These are phyloP conservation scores for Cheirogaleus major DNA, from an alignment of 2,797 vertebrate species.

Conservation along the genomic window DNA sequence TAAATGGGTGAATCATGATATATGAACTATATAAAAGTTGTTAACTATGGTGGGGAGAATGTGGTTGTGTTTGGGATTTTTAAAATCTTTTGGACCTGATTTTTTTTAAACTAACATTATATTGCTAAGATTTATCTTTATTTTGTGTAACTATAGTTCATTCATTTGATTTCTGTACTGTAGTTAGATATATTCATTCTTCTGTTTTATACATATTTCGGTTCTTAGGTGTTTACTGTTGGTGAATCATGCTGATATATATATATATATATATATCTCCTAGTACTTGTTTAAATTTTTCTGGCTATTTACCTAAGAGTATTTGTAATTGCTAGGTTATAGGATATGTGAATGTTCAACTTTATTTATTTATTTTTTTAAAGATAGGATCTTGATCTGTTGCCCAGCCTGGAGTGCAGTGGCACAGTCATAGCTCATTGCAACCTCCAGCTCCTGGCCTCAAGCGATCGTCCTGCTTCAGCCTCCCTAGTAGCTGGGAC, in stretches of 20 bases:
- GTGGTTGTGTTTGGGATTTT: background rate
- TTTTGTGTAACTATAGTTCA: background rate
- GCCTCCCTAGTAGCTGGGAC: background rate
- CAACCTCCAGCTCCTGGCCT: background rate
- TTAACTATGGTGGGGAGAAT: background rate
- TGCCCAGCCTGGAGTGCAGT: background rate
- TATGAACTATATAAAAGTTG: background rate
- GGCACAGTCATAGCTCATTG: background rate
- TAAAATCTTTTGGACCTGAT: background rate
- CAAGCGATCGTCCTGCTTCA: too few species aligned
- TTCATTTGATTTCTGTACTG: background rate
- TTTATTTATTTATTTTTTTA: background rate
- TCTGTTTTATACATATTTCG: background rate
- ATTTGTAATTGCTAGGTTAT: background rate
- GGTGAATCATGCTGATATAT: background rate
- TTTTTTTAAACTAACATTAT: background rate
- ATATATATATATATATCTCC: background rate
- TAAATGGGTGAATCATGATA: background rate
- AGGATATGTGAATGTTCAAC: background rate
- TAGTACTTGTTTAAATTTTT: background rate
- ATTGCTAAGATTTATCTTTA: background rate
- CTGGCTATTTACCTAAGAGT: background rate
- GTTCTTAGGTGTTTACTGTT: background rate
- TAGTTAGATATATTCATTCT: background rate
- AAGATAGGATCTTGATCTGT: background rate